These are phyloP conservation scores for Muricea muricata DNA, from an alignment of 92 coral and sea anemone genomes.

Conservation along the genomic window DNA sequence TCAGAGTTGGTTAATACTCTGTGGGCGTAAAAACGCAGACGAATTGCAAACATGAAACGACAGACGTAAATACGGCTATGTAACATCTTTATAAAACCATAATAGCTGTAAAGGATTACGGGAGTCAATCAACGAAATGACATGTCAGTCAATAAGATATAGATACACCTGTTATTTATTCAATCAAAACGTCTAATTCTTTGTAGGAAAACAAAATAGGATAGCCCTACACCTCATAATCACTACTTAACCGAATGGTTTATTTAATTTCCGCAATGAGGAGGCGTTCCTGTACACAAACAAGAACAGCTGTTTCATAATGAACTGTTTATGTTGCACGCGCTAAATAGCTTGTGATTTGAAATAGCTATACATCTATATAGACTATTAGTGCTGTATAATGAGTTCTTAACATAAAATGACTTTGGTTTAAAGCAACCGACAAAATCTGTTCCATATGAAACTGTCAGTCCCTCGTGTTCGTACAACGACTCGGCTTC, in stretches of 20 bases:
- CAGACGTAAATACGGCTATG: too few relatives aligned
- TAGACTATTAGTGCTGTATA: too few relatives aligned
- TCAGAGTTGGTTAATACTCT: too few relatives aligned
- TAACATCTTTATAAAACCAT: neutral
- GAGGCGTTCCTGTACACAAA: neutral
- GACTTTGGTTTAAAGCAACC: too few relatives aligned
- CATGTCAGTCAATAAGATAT: too few relatives aligned
- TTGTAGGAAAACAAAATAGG: neutral
- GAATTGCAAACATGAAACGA: too few relatives aligned
- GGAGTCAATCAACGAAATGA: too few relatives aligned
- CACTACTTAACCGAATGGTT: neutral
- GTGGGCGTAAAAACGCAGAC: too few relatives aligned
- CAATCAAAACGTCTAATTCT: neutral
- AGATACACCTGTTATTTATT: slow-evolving; percentile 2
- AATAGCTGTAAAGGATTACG: neutral
- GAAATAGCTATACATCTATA: neutral
- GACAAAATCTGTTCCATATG: too few relatives aligned
- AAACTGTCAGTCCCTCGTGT: too few relatives aligned
- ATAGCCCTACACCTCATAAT: neutral
- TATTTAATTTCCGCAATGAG: neutral
- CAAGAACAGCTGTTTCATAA: neutral
- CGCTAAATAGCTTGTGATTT: slow-evolving; percentile 9
- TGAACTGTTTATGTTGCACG: slow-evolving; percentile 11
- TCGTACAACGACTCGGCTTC: too few relatives aligned
- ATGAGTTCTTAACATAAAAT: too few relatives aligned